phyloP scores from a whole-genome alignment of 2,113 vertebrate species.

The Protomyctophum bolini region DNA sequence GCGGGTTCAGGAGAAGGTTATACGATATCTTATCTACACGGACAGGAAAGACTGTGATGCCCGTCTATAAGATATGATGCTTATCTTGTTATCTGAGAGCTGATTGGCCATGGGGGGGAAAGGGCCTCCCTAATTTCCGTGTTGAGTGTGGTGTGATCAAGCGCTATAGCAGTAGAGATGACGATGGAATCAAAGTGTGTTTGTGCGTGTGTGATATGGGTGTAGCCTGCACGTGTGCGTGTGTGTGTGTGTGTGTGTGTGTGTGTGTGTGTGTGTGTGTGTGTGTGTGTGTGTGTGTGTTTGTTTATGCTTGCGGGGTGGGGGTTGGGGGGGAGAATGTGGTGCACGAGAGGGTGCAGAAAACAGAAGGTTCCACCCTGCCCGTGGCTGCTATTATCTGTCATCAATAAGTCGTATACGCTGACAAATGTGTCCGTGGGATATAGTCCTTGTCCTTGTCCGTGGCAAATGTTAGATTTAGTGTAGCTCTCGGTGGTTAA shows the following conservation, averaged over 20 bases:
- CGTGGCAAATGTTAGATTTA: no score
- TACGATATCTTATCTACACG: slow-evolving; percentile 33
- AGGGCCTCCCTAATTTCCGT: slow-evolving; percentile 41
- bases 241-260: background rate
- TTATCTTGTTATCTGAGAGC: slow-evolving; percentile 65
- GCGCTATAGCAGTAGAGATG: slow-evolving; percentile 24
- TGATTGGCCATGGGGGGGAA: slow-evolving; percentile 50
- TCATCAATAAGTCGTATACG: no score
- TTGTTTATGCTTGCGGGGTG: background rate
- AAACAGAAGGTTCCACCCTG: no score
- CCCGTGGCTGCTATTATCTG: no score
- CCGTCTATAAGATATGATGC: slow-evolving; percentile 35
- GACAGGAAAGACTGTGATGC: slow-evolving; percentile 52
- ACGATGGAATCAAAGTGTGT: slow-evolving; percentile 31
- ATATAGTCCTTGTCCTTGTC: no score
- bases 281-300: background rate
- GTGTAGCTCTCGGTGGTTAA: no score
- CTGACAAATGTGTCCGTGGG: no score
- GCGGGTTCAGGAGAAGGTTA: slow-evolving; percentile 46
- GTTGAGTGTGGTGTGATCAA: slow-evolving; percentile 4
- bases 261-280: background rate
- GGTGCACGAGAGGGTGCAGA: no score
- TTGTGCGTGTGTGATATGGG: background rate
- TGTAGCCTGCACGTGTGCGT: background rate
- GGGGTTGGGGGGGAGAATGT: no score